Conservation (phyloP, 2,113 vertebrate genomes). For the Trogon surrucura region DNA sequence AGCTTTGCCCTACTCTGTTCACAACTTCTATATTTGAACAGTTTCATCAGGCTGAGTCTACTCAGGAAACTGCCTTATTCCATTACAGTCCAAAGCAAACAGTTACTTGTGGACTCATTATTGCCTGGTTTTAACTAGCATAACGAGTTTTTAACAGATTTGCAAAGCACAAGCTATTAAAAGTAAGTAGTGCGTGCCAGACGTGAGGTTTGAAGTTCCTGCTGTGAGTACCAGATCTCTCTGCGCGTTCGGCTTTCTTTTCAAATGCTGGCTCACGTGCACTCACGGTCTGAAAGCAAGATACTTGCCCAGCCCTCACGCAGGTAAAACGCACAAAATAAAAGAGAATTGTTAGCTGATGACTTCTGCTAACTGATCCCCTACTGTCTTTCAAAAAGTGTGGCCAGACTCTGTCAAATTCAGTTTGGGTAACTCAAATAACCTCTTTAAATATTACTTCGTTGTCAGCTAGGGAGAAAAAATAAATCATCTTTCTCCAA, state of each 20-base stretch:
- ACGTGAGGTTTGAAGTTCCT: not conserved
- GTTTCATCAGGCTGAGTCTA: not conserved
- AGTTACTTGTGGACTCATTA: conserved; percentile 1
- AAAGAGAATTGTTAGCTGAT: fast-evolving
- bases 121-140: not conserved
- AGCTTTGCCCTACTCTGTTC: not conserved
- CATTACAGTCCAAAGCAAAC: conserved; percentile 36
- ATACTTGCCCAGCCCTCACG: not conserved
- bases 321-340: not conserved
- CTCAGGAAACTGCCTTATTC: not conserved
- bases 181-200: conserved; percentile 3
- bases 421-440: not conserved
- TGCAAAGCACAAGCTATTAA: not conserved
- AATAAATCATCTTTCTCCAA: too few species aligned
- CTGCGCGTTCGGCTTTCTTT: not conserved
- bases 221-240: conserved; percentile 2
- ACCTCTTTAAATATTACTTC: not conserved
- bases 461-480: not conserved
- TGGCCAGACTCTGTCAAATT: not conserved
- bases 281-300: not conserved
- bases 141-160: conserved; percentile 16
- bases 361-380: not conserved
- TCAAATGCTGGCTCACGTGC: not conserved
- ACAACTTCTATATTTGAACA: not conserved
- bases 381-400: not conserved